Base-by-base conservation (phyloP, 2,797 vertebrate genomes). In the Chelon auratus region DNA sequence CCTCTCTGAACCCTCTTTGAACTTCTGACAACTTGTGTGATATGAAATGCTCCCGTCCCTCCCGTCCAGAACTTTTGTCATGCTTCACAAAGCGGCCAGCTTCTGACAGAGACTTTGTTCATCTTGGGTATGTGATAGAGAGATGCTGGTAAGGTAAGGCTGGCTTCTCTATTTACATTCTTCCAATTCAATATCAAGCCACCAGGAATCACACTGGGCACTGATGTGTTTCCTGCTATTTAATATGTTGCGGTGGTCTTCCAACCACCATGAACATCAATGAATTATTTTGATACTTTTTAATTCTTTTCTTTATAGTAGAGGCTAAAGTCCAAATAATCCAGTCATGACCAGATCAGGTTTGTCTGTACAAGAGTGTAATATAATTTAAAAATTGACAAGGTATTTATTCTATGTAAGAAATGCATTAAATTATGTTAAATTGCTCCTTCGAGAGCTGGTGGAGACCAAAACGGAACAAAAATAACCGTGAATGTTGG, bases 21-120 rank as follows among this genome's bases (percentile, higher is more conserved):
- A 87, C 86, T 58, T 78, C 75, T 90, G 91, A 90, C 87, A 90
- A 87, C 82, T 83, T 30, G 37, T 82, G 63, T 77, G 74, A 87
- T 81, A 57, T 63, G 68, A 79, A 82, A 81, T 1, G 40, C 71
- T 62, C 47, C 40, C 61, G 53, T 9, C 54, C 37, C 7, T 52
- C 57, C 40, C 22, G 3, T 70, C 71, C 72, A 81, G 53, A 67
- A 75, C 76, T 80, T 84, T 75, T 75, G 79, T 88, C 85, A 87
- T 84, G 87, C 80, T 84, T 77, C 83, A 81, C 77, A 85, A 83
- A 81, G 74, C 70, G 59, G 57, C 56, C 59, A 9, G 74, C 68
- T 77, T 78, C 56, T 65, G 82, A 87, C 68, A 56, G 73, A 83
- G 68, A 64, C 75, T 62, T 67, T 85, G 68, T 83, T 84, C 60